Evolutionary conservation across 2,113 vertebrate species (phyloP).

Genomic region (Motacilla tschutschensis): DNA sequence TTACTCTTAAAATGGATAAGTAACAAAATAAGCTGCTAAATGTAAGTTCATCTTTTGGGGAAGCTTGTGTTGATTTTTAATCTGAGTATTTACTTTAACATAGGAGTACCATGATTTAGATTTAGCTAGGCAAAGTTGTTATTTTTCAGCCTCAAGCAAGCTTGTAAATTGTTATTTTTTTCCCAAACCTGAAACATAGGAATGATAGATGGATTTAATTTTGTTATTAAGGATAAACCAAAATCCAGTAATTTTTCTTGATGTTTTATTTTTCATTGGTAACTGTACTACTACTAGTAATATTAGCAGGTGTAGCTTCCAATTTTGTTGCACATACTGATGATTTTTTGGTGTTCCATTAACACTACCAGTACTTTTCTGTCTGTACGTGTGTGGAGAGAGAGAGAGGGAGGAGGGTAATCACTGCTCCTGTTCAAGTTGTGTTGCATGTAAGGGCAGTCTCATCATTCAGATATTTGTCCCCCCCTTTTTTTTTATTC

Average conservation of each 20-base stretch:
- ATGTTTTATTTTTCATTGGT: background rate
- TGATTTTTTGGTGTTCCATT: background rate
- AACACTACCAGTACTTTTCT: background rate
- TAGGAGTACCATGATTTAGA: background rate
- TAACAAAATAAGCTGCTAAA: background rate
- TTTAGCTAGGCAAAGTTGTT: background rate
- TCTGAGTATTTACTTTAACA: background rate
- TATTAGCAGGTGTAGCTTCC: background rate
- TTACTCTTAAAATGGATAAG: background rate
- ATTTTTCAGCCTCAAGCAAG: background rate
- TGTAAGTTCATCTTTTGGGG: background rate
- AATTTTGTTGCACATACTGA: background rate
- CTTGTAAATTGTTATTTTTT: background rate
- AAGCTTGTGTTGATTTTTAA: background rate
- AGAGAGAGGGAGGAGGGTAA: background rate
- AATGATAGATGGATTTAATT: background rate
- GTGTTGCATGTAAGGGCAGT: background rate
- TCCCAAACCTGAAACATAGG: background rate
- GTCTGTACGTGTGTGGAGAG: rapidly evolving
- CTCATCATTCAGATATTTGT: background rate
- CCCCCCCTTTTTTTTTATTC: background rate
- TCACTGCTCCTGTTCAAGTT: background rate
- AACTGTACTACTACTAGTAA: background rate
- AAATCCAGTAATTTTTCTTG: background rate
- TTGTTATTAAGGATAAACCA: background rate